phyloP scores from a whole-genome alignment of 2,113 vertebrate species.

The Callospermophilus lateralis region DNA sequence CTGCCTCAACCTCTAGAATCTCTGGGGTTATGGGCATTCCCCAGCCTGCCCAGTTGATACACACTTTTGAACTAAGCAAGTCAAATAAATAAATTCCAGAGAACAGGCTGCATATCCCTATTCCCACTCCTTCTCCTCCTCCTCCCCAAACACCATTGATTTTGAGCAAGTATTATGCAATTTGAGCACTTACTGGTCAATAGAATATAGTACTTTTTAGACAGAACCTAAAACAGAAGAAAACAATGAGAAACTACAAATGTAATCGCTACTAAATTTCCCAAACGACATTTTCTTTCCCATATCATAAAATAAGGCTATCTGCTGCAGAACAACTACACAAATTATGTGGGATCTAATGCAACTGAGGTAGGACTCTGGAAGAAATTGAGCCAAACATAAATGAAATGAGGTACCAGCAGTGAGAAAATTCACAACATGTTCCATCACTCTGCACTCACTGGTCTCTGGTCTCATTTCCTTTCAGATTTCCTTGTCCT shows the following conservation, averaged over 20 bases:
- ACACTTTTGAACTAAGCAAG: background rate
- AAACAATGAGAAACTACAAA: background rate
- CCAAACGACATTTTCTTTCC: background rate
- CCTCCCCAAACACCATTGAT: background rate
- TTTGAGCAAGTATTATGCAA: background rate
- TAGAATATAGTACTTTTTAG: background rate
- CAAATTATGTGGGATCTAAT: background rate
- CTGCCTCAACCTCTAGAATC: too few species aligned
- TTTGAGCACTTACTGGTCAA: background rate
- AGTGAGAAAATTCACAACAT: background rate
- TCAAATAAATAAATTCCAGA: background rate
- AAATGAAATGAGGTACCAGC: background rate
- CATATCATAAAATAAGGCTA: background rate
- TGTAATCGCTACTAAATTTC: background rate
- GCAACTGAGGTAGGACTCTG: background rate
- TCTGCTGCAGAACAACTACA: background rate
- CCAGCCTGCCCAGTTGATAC: too few species aligned
- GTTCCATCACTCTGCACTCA: rapidly evolving
- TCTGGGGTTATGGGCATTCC: too few species aligned
- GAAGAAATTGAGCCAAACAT: background rate
- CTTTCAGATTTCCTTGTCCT: background rate
- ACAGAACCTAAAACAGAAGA: background rate
- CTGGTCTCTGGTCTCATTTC: background rate
- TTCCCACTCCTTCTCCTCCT: rapidly evolving
- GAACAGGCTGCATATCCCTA: background rate